A percentile compares a stretch with the other conserved stretches of the same genome.
These are phyloP conservation scores for Leptinotarsa texana DNA, from an alignment of 1,140 invertebrate species.

Conservation along the genomic window DNA sequence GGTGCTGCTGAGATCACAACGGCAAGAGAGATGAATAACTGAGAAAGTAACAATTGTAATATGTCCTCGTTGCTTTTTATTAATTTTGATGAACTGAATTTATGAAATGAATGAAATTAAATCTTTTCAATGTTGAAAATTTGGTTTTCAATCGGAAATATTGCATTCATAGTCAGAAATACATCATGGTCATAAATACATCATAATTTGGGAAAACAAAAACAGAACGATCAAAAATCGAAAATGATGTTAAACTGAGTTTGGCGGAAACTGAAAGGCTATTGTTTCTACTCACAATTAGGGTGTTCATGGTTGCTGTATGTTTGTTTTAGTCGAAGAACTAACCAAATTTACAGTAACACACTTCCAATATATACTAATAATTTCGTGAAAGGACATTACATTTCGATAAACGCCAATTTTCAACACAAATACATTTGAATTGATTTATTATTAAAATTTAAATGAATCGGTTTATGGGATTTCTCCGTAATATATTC, in stretches of 20 bases:
- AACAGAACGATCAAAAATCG: too few species aligned
- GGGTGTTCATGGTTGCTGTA: constrained; percentile 13
- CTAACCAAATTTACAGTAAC: constrained; percentile 25
- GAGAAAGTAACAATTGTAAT: neutral
- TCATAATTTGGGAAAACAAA: too few species aligned
- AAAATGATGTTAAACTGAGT: too few species aligned
- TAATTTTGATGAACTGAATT: neutral
- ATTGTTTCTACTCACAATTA: constrained; percentile 18
- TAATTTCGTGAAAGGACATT: constrained; percentile 36
- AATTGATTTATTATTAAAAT: neutral
- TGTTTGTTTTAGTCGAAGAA: constrained; percentile 28
- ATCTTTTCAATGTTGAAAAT: neutral
- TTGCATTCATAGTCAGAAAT: neutral
- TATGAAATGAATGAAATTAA: neutral
- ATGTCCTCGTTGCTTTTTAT: neutral
- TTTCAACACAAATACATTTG: neutral
- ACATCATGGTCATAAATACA: too few species aligned
- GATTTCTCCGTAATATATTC: too few species aligned
- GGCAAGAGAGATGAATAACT: constrained; percentile 27
- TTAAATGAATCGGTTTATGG: too few species aligned
- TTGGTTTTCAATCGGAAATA: neutral
- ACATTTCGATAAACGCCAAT: neutral
- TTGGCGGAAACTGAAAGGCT: too few species aligned
- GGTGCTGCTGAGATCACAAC: constrained; percentile 21
- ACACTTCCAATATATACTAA: constrained; percentile 23